Percentiles rank a stretch among this genome's conserved stretches.
These are phyloP conservation scores for Clivina fossor DNA, from an alignment of 2,888 invertebrate species.

Conservation along the genomic window DNA sequence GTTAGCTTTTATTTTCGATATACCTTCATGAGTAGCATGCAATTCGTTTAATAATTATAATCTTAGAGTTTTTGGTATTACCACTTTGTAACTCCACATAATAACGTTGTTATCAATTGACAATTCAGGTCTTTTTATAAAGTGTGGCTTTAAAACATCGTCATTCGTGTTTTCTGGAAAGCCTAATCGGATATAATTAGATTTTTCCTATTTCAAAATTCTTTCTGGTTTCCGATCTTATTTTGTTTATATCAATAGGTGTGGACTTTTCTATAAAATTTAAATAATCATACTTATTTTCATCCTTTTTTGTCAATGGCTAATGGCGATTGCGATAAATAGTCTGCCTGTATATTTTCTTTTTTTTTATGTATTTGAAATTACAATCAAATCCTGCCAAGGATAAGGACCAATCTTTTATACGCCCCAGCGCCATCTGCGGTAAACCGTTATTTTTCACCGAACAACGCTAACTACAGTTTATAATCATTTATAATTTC, in stretches of 20 bases:
- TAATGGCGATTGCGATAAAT: slow-evolving; percentile 30
- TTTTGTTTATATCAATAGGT: background rate
- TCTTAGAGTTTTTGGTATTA: slow-evolving; percentile 35
- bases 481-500: slow-evolving; percentile 44
- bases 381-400: slow-evolving; percentile 36
- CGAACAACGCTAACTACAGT: slow-evolving; percentile 43
- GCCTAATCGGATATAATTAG: background rate
- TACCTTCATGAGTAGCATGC: slow-evolving; percentile 40
- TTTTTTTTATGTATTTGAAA: slow-evolving; percentile 34
- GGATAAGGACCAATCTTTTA: slow-evolving; percentile 44
- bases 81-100: slow-evolving; percentile 35
- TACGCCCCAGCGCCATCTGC: slow-evolving; percentile 44
- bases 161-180: background rate
- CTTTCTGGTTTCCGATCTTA: slow-evolving; percentile 2
- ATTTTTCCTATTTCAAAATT: background rate
- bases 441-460: slow-evolving; percentile 44
- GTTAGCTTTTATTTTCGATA: slow-evolving; percentile 42
- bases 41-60: slow-evolving; percentile 37
- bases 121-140: background rate
- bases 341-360: slow-evolving; percentile 32
- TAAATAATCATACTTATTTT: background rate
- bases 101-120: slow-evolving; percentile 1
- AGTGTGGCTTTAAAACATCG: background rate
- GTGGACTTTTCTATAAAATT: slow-evolving; percentile 1
- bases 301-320: too few species aligned